Evolutionary conservation across 2,888 invertebrate species (phyloP), one percentile per base, ranked within the genome.

Genomic region (Euzetes globulus): DNA sequence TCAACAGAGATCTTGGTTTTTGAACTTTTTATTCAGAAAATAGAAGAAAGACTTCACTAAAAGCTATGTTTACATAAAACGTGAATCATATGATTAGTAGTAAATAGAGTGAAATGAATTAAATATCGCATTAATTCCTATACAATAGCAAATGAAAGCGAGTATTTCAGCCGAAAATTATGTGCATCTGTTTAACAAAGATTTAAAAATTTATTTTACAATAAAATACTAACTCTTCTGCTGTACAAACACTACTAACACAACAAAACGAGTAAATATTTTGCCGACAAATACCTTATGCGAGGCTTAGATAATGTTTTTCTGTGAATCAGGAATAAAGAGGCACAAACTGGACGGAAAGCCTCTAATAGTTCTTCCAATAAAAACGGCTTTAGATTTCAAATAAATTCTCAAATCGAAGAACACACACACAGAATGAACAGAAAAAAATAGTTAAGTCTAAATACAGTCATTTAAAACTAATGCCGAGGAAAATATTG

Each of bases 211-310:
- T 9, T 55, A 6, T 55, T 55, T 55, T 11, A 19, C 55, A 55
- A 9, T 25, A 55, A 55, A 22, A 55, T 25, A 50, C 19, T 55
- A 55, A 55, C 55, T 55, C 55, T 55, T 55, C 13, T 55, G 55
- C 55, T 55, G 22, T 55, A 17, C 55, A 55, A 55, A 55, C 22
- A 25, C 1, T 2, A 25, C n/a, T 19, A 55, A 55, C n/a, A 22
- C n/a, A 19, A 50, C n/a, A 50, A 58, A 68, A 68, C 5, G 33
- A 33, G 68, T 45, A 68, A 68, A 68, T 45, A 68, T 68, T 68
- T 37, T 68, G 11, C 68, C 68, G 45, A 68, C 68, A 68, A 68
- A 68, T 68, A 68, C 68, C 68, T 68, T 68, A 68, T 68, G 68
- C 37, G 37, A 68, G 37, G 41, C 19, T 41, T 37, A 68, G 37